Base-by-base conservation (phyloP, 1,140 invertebrate genomes). In the Augochlora pura region DNA sequence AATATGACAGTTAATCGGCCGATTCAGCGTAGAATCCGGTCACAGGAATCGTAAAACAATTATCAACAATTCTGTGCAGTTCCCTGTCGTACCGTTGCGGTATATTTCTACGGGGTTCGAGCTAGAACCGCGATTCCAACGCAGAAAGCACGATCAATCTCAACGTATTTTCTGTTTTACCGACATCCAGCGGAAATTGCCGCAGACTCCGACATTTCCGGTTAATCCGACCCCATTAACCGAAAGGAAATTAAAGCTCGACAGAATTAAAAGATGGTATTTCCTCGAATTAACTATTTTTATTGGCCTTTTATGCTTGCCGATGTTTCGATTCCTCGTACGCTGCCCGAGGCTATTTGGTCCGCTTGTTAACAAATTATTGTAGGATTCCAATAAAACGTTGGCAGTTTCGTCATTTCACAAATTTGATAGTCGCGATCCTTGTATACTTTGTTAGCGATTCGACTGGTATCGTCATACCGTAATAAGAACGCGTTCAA, bases 131-230 rank as follows among this genome's bases (percentile, higher is more conserved):
- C 71, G 54, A 74, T 75, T 67, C 14, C 59, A 75, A 66, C 67
- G n/a, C n/a, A 54, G 69, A 78, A 62, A 69, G 59, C 59, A 38
- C 64, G 60, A 78, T 84, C 83, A 71, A 85, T 78, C 46, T 27
- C 49, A 9, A 0, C 14, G 69, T 32, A 72, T 16, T 85, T 42
- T 76, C 86, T 84, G 69, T 78, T 72, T 87, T 87, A 87, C 85
- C 86, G 86, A 87, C 85, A 66, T 57, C 65, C 32, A 77, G 75
- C 79, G 86, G 83, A 88, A 85, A 88, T 87, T 82, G 63, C 74
- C 27, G 59, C 67, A 80, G 27, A 67, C 69, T 79, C 25, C 77
- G n/a, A 81, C 80, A 81, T 87, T 88, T 88, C 83, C 84, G 80
- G 59, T 77, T 78, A 83, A 88, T 88, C 81, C 64, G 60, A n/a